Evolutionary conservation across 2,113 vertebrate species (phyloP), one percentile per base, ranked within the genome.

Genomic region (Thermophis baileyi): DNA sequence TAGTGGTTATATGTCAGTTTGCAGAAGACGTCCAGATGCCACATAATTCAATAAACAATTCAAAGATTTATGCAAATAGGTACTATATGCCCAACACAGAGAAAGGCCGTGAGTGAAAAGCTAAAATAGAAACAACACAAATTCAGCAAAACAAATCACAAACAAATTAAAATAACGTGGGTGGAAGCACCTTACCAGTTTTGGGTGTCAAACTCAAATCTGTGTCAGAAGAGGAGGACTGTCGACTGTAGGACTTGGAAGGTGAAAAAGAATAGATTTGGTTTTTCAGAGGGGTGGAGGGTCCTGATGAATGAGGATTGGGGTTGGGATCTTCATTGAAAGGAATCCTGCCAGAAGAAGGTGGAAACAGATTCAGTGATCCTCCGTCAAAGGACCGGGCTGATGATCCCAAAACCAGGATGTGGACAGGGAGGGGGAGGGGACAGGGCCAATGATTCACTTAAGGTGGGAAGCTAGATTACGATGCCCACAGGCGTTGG

Each of bases 151-250:
- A 51, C 90, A 85, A 93, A 94, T 53, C 94, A 96, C 87, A 46
- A 94, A 96, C 87, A 47, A 94, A 95, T 97, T 95, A 95, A 95
- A 94, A 96, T 91, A 95, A 94, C 46, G 97, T 63, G 98, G 97
- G 96, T 97, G 98, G 97, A 97, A 96, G 97, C 3, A 97, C 98
- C 99, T 99, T 99, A 99, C 99, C 99, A 97, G 98, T 99, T 98
- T 99, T 99, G 98, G 99, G 99, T 98, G 99, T 99, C 98, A 99
- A 98, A 99, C 99, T 99, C 98, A 99, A 99, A 98, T 99, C 99
- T 98, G 99, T 99, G 98, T 99, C 99, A 97, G 99, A 99, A 98
- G 99, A 99, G 97, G 99, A 99, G 98, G 99, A 99, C 98, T 99
- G 99, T 97, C 99, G 99, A 97, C 99, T 99, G 99, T 99, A 99